Percentiles rank a stretch among this genome's conserved stretches.
phyloP scores from a whole-genome alignment of 2,888 invertebrate genomes.

The Pollenia labialis region DNA sequence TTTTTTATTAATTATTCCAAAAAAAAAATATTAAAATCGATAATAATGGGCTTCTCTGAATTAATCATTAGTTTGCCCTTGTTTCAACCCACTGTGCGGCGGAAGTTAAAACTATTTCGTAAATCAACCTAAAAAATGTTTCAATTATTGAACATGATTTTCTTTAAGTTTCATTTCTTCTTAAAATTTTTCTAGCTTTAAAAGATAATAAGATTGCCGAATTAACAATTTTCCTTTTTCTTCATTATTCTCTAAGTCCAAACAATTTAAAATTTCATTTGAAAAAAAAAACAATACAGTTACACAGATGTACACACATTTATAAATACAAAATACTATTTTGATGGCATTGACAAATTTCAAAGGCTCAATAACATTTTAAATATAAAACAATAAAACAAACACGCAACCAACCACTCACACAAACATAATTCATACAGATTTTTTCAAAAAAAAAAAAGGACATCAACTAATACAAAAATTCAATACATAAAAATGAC shows the following conservation, averaged over 20 bases:
- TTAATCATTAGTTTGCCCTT: too few species aligned
- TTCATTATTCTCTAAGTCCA: background rate
- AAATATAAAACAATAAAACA: slow-evolving; percentile 59
- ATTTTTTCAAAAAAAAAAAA: slow-evolving; percentile 45
- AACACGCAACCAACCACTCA: slow-evolving; percentile 39
- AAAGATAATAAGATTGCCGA: too few species aligned
- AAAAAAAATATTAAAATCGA: too few species aligned
- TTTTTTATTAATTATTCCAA: too few species aligned
- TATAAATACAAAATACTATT: slow-evolving; percentile 46
- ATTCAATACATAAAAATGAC: slow-evolving; percentile 66
- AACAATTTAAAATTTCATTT: background rate
- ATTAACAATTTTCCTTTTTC: slow-evolving; percentile 1
- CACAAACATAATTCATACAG: slow-evolving; percentile 32
- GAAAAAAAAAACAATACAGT: slow-evolving; percentile 29
- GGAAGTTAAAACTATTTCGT: too few species aligned
- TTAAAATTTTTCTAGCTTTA: too few species aligned
- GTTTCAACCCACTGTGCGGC: too few species aligned
- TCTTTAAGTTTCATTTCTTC: too few species aligned
- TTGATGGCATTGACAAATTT: slow-evolving; percentile 71
- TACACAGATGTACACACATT: slow-evolving; percentile 18
- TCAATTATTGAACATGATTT: too few species aligned
- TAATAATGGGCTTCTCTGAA: too few species aligned
- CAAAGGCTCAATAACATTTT: slow-evolving; percentile 54
- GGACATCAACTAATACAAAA: slow-evolving; percentile 59
- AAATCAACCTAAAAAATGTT: too few species aligned